Evolutionary conservation across 2,888 invertebrate genomes (phyloP), one percentile per base, ranked within the genome.

Genomic region (Margaritifera margaritifera): DNA sequence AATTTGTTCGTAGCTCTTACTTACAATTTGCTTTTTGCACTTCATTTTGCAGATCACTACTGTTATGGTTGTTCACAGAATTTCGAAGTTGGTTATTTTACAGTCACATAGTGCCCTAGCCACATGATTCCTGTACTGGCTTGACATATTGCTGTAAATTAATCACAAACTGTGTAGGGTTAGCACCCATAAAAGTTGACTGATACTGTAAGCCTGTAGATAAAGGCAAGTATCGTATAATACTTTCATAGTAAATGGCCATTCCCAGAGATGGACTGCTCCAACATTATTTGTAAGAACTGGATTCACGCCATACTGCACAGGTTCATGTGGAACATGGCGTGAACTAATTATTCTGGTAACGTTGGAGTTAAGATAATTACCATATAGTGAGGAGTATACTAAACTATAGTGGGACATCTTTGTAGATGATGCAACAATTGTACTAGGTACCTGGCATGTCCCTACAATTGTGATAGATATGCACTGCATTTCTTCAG

Each of bases 281-380:
- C 5, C 27, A 27, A 27, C 27, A n/a, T n/a, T n/a, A n/a, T n/a
- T n/a, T n/a, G n/a, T 31, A 31, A 31, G 31, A 31, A 31, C 8
- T 31, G 31, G 6, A 31, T 8, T 31, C 78, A 80, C 61, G 61
- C 66, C 65, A 56, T 63, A 53, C 54, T 58, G 67, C 55, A 65
- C 56, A 22, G 66, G 53, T 51, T 67, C 58, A 25, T 69, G 62
- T 20, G 64, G 67, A 25, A 66, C 66, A 52, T 67, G 66, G 24
- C 71, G 66, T 51, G 73, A 71, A 18, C 68, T 60, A 59, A 82
- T 82, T 64, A 84, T 84, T 72, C 74, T 79, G 57, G 84, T 70
- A 52, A 84, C 68, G 62, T 84, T 81, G 68, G 84, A 81, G 68
- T 82, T 82, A 27, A 83, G 72, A 71, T 68, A 69, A 59, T 73